Conservation (phyloP, 2,888 invertebrate genomes). For the Anoncus sp. region DNA sequence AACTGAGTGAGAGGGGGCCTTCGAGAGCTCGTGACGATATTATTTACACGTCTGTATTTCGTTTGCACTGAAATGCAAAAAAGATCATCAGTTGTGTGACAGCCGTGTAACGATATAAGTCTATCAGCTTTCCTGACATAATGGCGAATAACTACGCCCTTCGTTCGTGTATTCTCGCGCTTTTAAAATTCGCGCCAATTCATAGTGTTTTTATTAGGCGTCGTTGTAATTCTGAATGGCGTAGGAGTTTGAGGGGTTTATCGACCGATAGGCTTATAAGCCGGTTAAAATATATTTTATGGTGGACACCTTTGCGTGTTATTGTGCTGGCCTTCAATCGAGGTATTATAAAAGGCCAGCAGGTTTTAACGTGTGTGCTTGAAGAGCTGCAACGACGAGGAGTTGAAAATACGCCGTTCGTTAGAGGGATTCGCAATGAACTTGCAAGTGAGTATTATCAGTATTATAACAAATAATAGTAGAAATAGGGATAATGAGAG, state of each 20-base stretch:
- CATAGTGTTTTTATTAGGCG: conserved; percentile 4
- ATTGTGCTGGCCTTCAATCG: conserved; percentile 18
- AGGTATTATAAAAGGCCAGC: conserved; percentile 6
- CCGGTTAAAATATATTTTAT: conserved; percentile 22
- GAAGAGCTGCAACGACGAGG: conserved; percentile 28
- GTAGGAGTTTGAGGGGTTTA: conserved; percentile 11
- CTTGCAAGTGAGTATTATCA: conserved; percentile 15
- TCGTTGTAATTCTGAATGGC: conserved; percentile 2
- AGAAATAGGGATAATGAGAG: too few species aligned
- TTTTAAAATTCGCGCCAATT: conserved; percentile 4
- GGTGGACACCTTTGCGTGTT: conserved; percentile 32
- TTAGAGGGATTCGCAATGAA: conserved; percentile 7
- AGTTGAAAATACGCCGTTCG: not conserved
- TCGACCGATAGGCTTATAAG: conserved; percentile 13
- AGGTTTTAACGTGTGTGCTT: conserved; percentile 15
- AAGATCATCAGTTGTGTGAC: conserved; percentile 4
- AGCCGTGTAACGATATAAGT: conserved; percentile 1
- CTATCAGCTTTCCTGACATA: not conserved
- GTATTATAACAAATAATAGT: too few species aligned
- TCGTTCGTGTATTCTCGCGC: conserved; percentile 7
- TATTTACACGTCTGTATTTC: conserved; percentile 1
- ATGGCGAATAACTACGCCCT: conserved; percentile 14
- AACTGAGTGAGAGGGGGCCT: not conserved
- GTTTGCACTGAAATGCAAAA: not conserved
- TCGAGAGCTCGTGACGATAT: conserved; percentile 7